Conservation (phyloP, 2,797 vertebrate genomes). For the Acridotheres tristis region DNA sequence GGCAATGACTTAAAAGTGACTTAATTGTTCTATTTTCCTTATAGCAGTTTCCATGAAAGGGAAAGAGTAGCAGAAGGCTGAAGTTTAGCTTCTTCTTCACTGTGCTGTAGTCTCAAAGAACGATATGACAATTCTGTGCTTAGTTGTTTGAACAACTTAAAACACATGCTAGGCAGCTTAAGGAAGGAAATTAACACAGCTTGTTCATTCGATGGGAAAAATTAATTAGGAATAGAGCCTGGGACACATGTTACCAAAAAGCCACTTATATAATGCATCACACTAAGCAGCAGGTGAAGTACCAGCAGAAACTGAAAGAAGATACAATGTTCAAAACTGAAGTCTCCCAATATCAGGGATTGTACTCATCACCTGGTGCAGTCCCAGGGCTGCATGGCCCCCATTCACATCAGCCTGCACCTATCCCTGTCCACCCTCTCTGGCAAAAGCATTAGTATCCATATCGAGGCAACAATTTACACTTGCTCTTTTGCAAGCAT, state of each 20-base stretch:
- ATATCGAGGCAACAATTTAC: neutral
- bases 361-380: neutral
- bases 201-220: neutral
- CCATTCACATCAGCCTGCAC: neutral
- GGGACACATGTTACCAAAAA: conserved; percentile 35
- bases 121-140: neutral
- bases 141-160: conserved; percentile 36
- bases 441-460: neutral
- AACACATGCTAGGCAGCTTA: conserved; percentile 4
- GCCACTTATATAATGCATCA: conserved; percentile 7
- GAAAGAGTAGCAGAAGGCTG: neutral
- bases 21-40: conserved; percentile 26
- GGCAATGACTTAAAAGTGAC: conserved; percentile 32
- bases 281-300: conserved; percentile 44
- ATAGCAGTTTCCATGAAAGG: neutral
- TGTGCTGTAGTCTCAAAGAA: neutral
- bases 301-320: conserved; percentile 48
- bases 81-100: neutral
- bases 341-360: neutral
- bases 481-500: neutral
- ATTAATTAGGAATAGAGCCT: neutral
- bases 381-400: neutral
- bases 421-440: neutral
- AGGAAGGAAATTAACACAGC: neutral
- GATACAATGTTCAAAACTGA: neutral